Percentiles rank a stretch among this genome's conserved stretches.
Evolutionary conservation across 2,113 vertebrate genomes (phyloP).

Genomic region (Pterophyllum scalare): DNA sequence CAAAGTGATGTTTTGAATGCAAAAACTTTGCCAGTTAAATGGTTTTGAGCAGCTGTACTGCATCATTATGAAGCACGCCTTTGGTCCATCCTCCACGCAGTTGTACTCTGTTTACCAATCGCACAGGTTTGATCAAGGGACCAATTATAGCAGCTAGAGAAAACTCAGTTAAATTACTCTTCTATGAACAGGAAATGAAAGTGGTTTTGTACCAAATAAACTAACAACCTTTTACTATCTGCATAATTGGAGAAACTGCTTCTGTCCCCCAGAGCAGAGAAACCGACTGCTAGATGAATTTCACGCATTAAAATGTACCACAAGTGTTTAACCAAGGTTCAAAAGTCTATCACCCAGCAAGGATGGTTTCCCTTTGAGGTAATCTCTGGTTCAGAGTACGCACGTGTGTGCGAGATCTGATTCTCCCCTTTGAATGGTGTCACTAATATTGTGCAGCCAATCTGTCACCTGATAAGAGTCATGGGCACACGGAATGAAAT

Average conservation of each 20-base stretch:
- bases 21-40: constrained; percentile 31
- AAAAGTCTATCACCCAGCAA: constrained; percentile 11
- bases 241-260: constrained; percentile 11
- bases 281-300: not conserved
- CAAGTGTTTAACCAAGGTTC: constrained; percentile 30
- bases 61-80: constrained; percentile 24
- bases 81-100: constrained; percentile 1
- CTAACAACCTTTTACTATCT: constrained; percentile 34
- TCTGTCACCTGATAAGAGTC: fast-evolving
- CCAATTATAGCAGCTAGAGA: constrained; percentile 57
- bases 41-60: not conserved
- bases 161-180: constrained; percentile 28
- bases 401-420: not conserved
- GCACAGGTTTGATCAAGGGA: constrained; percentile 56
- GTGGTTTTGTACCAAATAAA: constrained; percentile 13
- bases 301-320: constrained; percentile 23
- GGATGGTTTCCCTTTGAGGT: not conserved
- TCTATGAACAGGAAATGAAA: constrained; percentile 30
- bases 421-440: constrained; percentile 7
- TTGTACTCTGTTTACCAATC: constrained; percentile 16
- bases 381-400: not conserved
- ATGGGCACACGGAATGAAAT: not conserved
- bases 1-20: not conserved
- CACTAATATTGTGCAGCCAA: not conserved
- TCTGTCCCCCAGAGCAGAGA: not conserved